phyloP scores from a whole-genome alignment of 2,888 invertebrate genomes.

The Schizotus pectinicornis region DNA sequence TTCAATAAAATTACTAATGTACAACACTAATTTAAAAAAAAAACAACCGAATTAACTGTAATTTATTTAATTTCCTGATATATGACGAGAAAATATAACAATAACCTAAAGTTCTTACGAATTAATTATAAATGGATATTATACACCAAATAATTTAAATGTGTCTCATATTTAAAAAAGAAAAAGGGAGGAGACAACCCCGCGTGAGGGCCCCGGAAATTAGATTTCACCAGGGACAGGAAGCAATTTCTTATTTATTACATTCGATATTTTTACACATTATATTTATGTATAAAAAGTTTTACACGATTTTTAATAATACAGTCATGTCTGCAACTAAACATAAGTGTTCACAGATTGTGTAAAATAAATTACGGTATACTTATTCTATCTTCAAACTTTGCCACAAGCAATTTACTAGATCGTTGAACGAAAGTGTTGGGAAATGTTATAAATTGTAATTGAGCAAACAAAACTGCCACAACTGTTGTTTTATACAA shows the following conservation, averaged over 20 bases:
- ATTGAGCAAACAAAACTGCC: conserved; percentile 24
- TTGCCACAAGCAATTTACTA: conserved; percentile 6
- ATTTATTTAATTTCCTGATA: conserved; percentile 46
- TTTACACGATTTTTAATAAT: conserved; percentile 52
- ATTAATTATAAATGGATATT: conserved; percentile 40
- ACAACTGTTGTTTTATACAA: background rate
- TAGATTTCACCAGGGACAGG: conserved; percentile 29
- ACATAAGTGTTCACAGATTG: conserved; percentile 33
- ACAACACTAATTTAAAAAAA: conserved; percentile 37
- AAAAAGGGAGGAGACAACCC: conserved; percentile 43
- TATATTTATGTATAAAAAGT: conserved; percentile 57
- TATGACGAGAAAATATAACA: conserved; percentile 45
- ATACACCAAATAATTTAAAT: conserved; percentile 43
- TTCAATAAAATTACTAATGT: conserved; percentile 30
- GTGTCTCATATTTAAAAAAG: conserved; percentile 24
- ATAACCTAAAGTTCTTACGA: conserved; percentile 42
- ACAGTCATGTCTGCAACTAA: conserved; percentile 49
- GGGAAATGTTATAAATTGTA: conserved; percentile 11
- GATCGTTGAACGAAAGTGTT: conserved; percentile 4
- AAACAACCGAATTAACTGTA: conserved; percentile 34
- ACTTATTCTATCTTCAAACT: conserved; percentile 23
- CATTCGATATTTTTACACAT: conserved; percentile 51
- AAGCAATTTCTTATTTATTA: conserved; percentile 41
- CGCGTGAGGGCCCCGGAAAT: conserved; percentile 38
- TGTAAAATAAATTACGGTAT: conserved; percentile 42